These are phyloP conservation scores for Paragorgia papillata DNA, from an alignment of 92 coral and sea anemone genomes.

Conservation along the genomic window DNA sequence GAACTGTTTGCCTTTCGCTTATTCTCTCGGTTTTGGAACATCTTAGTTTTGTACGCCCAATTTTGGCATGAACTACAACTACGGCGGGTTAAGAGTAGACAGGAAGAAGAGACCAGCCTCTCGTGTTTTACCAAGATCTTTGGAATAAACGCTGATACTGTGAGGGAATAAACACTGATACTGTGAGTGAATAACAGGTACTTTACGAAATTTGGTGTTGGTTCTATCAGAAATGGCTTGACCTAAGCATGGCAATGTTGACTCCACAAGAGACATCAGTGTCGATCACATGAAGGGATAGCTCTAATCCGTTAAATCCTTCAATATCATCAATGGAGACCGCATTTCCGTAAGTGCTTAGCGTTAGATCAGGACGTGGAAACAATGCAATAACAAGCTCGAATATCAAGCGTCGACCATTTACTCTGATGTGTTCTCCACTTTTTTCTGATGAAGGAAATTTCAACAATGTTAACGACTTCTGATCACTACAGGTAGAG, in stretches of 20 bases:
- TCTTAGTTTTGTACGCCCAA: constrained; percentile 27
- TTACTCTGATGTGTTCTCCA: not conserved
- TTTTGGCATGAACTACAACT: constrained; percentile 17
- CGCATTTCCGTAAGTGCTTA: constrained; percentile 23
- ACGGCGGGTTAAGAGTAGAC: constrained; percentile 15
- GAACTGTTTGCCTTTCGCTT: constrained; percentile 25
- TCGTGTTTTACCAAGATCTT: constrained; percentile 18
- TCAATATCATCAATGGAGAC: constrained; percentile 14
- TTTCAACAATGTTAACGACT: not conserved
- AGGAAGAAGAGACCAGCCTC: constrained; percentile 31
- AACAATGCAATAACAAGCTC: not conserved
- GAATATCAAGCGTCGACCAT: constrained; percentile 16
- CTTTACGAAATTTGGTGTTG: constrained; percentile 8
- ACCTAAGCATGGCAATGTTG: constrained; percentile 26
- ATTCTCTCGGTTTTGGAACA: constrained; percentile 12
- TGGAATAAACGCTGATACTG: constrained; percentile 8
- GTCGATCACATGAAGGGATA: not conserved
- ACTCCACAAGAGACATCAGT: constrained; percentile 17
- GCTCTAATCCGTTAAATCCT: not conserved
- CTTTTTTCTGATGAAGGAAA: not conserved
- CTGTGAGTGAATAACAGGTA: constrained; percentile 11
- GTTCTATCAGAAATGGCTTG: constrained; percentile 5
- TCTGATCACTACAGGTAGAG: not conserved
- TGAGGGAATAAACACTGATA: no score
- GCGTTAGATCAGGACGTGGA: constrained; percentile 15